Conservation (phyloP, 1,140 invertebrate genomes). For the Campodea augens region DNA sequence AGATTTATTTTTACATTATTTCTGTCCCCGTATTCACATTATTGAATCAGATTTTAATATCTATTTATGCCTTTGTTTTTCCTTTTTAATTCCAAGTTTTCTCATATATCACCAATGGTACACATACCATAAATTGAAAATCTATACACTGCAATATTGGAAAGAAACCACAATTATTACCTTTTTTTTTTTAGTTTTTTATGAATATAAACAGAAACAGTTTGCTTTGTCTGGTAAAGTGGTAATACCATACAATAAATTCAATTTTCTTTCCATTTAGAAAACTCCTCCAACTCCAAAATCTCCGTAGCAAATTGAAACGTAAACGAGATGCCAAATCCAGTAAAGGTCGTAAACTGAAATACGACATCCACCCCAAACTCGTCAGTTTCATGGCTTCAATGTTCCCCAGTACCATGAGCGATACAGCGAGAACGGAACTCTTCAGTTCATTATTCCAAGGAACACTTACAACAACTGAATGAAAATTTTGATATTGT, state of each 20-base stretch:
- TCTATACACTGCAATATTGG: too few species aligned
- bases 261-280: constrained; percentile 20
- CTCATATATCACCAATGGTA: too few species aligned
- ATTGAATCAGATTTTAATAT: too few species aligned
- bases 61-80: too few species aligned
- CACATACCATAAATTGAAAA: too few species aligned
- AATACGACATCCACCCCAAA: constrained; percentile 77
- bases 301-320: constrained; percentile 72
- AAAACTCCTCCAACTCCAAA: constrained; percentile 80
- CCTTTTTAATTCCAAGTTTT: too few species aligned
- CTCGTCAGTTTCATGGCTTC: constrained; percentile 89
- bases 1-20: too few species aligned
- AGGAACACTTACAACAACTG: neutral
- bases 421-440: constrained; percentile 56
- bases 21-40: too few species aligned
- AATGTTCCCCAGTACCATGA: constrained; percentile 42
- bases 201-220: too few species aligned
- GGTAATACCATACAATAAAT: neutral
- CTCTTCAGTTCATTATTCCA: constrained; percentile 59
- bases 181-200: too few species aligned
- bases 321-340: constrained; percentile 75
- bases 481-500: neutral
- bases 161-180: too few species aligned
- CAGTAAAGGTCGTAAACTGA: constrained; percentile 75
- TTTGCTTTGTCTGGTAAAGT: too few species aligned